Percentiles rank a stretch among this genome's conserved stretches.
Conservation (phyloP, 2,888 invertebrate genomes). For the Oegoconia quadripuncta region DNA sequence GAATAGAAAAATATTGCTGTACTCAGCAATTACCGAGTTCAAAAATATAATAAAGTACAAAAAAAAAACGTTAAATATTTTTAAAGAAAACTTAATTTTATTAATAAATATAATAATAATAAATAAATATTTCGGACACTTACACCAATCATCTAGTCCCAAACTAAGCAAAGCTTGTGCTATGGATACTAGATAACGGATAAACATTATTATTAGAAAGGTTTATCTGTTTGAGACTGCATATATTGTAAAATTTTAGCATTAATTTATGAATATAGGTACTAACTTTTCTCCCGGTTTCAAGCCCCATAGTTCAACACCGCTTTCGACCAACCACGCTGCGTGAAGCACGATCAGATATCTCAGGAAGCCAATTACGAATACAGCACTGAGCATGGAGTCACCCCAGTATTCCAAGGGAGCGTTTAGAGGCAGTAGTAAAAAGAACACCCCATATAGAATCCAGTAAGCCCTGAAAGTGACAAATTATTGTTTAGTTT, state of each 20-base stretch:
- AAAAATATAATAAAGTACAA: too few relatives aligned
- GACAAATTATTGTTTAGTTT: not conserved
- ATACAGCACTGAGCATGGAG: slow-evolving; percentile 77
- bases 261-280: slow-evolving; percentile 8
- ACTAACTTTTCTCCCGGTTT: slow-evolving; percentile 84
- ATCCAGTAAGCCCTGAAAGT: slow-evolving; percentile 83
- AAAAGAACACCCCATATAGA: slow-evolving; percentile 81
- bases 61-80: too few relatives aligned
- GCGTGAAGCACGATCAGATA: slow-evolving; percentile 82
- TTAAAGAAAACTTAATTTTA: too few relatives aligned
- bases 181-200: not conserved
- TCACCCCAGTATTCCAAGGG: slow-evolving; percentile 91
- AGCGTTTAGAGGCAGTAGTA: slow-evolving; percentile 86
- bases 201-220: too few relatives aligned
- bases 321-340: slow-evolving; percentile 86
- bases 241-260: not conserved
- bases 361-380: slow-evolving; percentile 84
- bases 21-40: too few relatives aligned
- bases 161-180: not conserved
- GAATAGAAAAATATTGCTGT: too few relatives aligned
- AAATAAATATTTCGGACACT: too few relatives aligned
- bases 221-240: too few relatives aligned
- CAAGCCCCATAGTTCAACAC: slow-evolving; percentile 85
- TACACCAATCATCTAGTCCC: too few relatives aligned
- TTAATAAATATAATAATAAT: too few relatives aligned